A percentile compares a stretch with the other conserved stretches of the same genome.
These are phyloP conservation scores for Osmoderma eremita DNA, from an alignment of 2,888 invertebrate genomes.

Conservation along the genomic window DNA sequence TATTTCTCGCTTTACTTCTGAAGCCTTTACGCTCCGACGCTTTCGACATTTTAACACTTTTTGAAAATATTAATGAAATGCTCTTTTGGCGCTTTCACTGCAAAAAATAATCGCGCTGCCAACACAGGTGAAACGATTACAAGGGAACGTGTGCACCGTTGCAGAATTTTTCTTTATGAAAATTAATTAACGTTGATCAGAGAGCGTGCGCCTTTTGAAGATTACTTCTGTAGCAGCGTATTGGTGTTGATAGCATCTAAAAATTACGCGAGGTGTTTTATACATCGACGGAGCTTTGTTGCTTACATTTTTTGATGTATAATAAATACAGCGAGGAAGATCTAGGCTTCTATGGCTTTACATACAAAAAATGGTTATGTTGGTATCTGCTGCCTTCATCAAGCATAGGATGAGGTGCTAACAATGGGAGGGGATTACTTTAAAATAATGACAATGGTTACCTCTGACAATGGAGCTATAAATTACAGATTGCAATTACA, in stretches of 20 bases:
- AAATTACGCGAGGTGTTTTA: not conserved
- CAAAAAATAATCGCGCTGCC: slow-evolving; percentile 17
- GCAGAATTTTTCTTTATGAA: slow-evolving; percentile 27
- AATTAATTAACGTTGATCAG: slow-evolving; percentile 25
- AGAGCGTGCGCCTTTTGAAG: not conserved
- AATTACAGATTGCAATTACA: too few relatives aligned
- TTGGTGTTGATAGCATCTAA: not conserved
- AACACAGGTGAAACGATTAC: slow-evolving; percentile 21
- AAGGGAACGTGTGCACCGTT: slow-evolving; percentile 16
- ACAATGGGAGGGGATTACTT: too few relatives aligned
- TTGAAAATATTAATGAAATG: slow-evolving; percentile 23
- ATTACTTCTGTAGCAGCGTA: not conserved
- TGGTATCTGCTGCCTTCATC: too few relatives aligned
- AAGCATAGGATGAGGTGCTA: too few relatives aligned
- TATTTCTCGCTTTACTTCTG: not conserved
- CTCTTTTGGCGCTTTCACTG: slow-evolving; percentile 10
- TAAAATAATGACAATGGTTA: too few relatives aligned
- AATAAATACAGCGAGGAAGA: too few relatives aligned
- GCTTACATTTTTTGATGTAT: too few relatives aligned
- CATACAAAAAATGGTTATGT: too few relatives aligned
- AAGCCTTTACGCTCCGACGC: slow-evolving; percentile 10
- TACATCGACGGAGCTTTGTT: too few relatives aligned
- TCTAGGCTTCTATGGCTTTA: too few relatives aligned
- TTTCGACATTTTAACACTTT: slow-evolving; percentile 22
- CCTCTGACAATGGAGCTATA: too few relatives aligned